Conservation (phyloP, 2,888 invertebrate genomes). For the Alloscopus bannaensis region DNA sequence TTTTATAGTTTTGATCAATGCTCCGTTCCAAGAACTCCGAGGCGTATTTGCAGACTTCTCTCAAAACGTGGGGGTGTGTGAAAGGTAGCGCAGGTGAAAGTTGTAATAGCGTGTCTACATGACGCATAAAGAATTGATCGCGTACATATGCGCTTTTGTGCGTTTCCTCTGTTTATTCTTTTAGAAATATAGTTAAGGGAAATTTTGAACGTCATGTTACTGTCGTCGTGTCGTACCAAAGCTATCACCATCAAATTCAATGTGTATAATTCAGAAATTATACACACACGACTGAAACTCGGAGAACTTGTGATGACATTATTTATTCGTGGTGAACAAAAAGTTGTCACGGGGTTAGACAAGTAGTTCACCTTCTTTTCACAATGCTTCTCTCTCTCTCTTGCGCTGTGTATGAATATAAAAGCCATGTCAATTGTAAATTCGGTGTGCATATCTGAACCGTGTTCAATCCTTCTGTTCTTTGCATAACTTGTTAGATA, state of each 20-base stretch:
- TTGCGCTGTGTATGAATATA: not conserved
- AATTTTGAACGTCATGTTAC: constrained; percentile 14
- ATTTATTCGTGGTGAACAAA: constrained; percentile 13
- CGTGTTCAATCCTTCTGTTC: no score
- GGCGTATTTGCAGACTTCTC: no score
- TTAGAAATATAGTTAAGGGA: no score
- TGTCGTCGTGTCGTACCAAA: constrained; percentile 27
- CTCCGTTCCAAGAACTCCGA: no score
- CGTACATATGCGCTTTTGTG: no score
- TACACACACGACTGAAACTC: not conserved
- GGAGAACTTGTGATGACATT: constrained; percentile 23
- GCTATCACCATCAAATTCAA: not conserved
- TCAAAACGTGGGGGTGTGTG: no score
- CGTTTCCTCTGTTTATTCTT: no score
- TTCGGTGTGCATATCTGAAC: not conserved
- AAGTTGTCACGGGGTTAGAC: not conserved
- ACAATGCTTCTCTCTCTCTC: not conserved
- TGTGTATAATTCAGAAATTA: constrained; percentile 7
- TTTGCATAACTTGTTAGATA: no score
- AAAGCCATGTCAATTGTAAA: not conserved
- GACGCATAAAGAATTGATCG: no score
- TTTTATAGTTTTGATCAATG: no score
- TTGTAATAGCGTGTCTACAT: no score
- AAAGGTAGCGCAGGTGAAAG: no score
- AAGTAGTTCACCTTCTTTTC: not conserved